Percentiles rank a stretch among this genome's conserved stretches.
Conservation (phyloP, 2,888 invertebrate genomes). For the Drosophila cracens region DNA sequence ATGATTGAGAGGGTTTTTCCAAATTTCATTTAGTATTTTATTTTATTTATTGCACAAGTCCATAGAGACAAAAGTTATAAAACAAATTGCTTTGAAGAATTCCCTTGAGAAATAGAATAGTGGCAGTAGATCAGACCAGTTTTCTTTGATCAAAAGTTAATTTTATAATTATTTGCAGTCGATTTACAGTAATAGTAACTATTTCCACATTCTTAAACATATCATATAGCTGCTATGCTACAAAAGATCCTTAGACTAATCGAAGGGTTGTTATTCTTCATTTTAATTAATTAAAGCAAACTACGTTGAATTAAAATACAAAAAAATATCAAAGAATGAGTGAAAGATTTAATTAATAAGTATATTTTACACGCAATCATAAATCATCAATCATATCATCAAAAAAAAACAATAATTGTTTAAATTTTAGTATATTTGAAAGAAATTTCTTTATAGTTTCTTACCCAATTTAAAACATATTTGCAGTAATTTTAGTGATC, state of each 20-base stretch:
- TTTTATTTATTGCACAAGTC: conserved; percentile 7
- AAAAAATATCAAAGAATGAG: conserved; percentile 1
- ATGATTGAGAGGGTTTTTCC: conserved; percentile 1
- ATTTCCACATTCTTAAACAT: conserved; percentile 30
- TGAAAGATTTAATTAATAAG: conserved; percentile 14
- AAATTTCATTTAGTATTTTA: background rate
- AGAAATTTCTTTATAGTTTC: conserved; percentile 2
- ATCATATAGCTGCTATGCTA: conserved; percentile 54
- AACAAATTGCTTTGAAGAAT: background rate
- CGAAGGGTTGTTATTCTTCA: background rate
- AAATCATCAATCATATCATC: background rate
- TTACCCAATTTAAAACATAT: background rate
- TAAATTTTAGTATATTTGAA: background rate
- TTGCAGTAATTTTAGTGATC: background rate
- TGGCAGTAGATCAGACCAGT: background rate
- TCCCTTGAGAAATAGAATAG: background rate
- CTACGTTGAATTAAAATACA: background rate
- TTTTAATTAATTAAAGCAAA: background rate
- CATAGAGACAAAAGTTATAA: background rate
- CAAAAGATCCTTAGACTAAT: background rate
- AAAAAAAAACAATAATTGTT: background rate
- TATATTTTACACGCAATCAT: conserved; percentile 10
- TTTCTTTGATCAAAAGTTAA: background rate
- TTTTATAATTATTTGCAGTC: conserved; percentile 2
- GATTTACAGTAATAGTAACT: conserved; percentile 15